Base-by-base conservation (phyloP, 2,113 vertebrate genomes). In the Danio rerio region DNA sequence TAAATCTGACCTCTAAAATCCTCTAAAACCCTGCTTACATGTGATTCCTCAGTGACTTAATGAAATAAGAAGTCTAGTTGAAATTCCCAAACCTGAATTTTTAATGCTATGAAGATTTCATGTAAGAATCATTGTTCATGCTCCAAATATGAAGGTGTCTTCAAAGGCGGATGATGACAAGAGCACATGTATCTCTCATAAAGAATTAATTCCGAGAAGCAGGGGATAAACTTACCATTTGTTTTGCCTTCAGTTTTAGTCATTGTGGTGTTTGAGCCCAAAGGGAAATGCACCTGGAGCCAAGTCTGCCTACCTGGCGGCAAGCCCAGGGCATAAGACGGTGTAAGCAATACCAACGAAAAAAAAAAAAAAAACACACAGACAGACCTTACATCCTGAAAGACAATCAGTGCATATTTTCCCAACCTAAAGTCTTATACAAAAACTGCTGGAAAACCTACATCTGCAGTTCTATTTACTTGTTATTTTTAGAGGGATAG, bases 211-310 rank as follows among this genome's bases (percentile, higher is more conserved):
- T 90, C 74, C 84, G 87, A 89, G 89, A 92, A 90, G 90, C 85
- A 90, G 84, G 83, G 88, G 89, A 90, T 89, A 87, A 90, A 82
- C 89, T 86, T 86, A 86, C 80, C 88, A 88, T 90, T 92, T 92
- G 90, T 83, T 87, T 89, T 86, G 86, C 91, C 90, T 91, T 89
- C 90, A 87, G 88, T 89, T 87, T 88, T 79, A 85, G 83, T 86
- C 81, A 74, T 79, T 85, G 81, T 81, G 86, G 56, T 84, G 52
- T 83, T 85, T 70, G 70, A 85, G 63, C 89, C 90, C 80, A 87
- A 66, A 83, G 83, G 85, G 78, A 87, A 86, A 85, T 82, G 58
- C 61, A 87, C 82, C 85, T 83, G 12, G 84, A 90, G 89, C 85
- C 81, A 85, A 87, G 87, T 74, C 85, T 87, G 86, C 87, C 81